Evolutionary conservation across 2,888 invertebrate species (phyloP), one percentile per base, ranked within the genome.

Genomic region (Morpho deidamia): DNA sequence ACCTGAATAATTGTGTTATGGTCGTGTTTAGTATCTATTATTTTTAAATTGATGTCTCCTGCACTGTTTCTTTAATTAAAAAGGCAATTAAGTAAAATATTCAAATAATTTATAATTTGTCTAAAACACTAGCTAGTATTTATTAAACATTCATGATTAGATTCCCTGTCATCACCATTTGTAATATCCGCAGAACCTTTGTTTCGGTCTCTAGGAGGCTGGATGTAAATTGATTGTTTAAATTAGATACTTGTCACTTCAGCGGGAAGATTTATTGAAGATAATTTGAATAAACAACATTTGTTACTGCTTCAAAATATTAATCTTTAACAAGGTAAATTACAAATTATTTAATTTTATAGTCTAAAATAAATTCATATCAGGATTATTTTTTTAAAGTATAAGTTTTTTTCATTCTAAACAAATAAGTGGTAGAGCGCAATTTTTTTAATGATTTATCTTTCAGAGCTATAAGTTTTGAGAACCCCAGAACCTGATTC

Each of bases 161-260:
- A 45, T n/a, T 34, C 41, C 42, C 43, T 53, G 56, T 53, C 54
- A 47, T 12, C 41, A 51, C 51, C 48, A 51, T 45, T 52, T 11
- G 49, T 49, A 58, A 58, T 58, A 55, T 58, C 58, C 51, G 45
- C 51, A 46, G 49, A 47, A 47, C 41, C 45, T 59, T 59, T 56
- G 55, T 62, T 51, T 49, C 11, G 51, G 42, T 52, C 56, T 42
- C 51, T 41, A 44, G 59, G 57, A 58, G 56, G 54, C 55, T 60
- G 53, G 52, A 60, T 60, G 63, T 64, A 59, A 63, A 66, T 64
- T 63, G 63, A 61, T 63, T 61, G 53, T 62, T 60, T 61, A 60
- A 66, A 66, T 67, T 65, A 49, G 42, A 49, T 33, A 61, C 53
- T 53, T 60, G 60, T 58, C 60, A 53, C 56, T 63, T 41, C 51